phyloP scores from a whole-genome alignment of 2,888 invertebrate genomes.

The Ectemnius cavifrons region DNA sequence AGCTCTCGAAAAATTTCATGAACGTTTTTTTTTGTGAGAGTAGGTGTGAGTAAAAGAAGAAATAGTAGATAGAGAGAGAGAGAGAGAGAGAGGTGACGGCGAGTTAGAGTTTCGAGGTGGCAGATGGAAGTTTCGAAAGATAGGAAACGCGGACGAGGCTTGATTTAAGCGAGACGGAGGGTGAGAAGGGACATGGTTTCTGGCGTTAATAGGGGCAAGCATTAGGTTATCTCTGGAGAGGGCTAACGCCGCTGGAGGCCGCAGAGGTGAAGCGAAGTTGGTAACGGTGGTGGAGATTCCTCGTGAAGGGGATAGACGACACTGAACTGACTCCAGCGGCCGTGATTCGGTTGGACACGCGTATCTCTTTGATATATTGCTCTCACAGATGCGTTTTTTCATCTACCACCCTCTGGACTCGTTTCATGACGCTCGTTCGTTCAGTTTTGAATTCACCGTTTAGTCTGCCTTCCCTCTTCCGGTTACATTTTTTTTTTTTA shows the following conservation, averaged over 20 bases:
- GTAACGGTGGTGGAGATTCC: slow-evolving; percentile 31
- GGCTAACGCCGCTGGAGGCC: slow-evolving; percentile 26
- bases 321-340: slow-evolving; percentile 30
- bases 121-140: slow-evolving; percentile 2
- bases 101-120: too few species aligned
- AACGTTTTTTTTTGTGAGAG: too few species aligned
- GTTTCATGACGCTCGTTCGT: slow-evolving; percentile 26
- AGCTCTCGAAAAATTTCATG: too few species aligned
- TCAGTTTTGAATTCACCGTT: slow-evolving; percentile 42
- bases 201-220: slow-evolving; percentile 69
- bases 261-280: slow-evolving; percentile 20
- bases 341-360: slow-evolving; percentile 66
- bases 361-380: slow-evolving; percentile 70
- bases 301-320: slow-evolving; percentile 37
- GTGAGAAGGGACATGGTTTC: slow-evolving; percentile 31
- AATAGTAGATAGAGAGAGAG: too few species aligned
- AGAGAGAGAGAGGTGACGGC: too few species aligned
- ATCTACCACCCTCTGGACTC: slow-evolving; percentile 9
- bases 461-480: slow-evolving; percentile 3
- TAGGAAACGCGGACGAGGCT: slow-evolving; percentile 6
- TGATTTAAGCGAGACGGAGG: neutral
- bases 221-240: slow-evolving; percentile 71
- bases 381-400: slow-evolving; percentile 52
- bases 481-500: slow-evolving; percentile 17
- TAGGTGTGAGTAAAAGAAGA: too few species aligned